A percentile compares a stretch with the other conserved stretches of the same genome.
Evolutionary conservation across 2,797 vertebrate genomes (phyloP).

Genomic region (Enteromius argenteus): DNA sequence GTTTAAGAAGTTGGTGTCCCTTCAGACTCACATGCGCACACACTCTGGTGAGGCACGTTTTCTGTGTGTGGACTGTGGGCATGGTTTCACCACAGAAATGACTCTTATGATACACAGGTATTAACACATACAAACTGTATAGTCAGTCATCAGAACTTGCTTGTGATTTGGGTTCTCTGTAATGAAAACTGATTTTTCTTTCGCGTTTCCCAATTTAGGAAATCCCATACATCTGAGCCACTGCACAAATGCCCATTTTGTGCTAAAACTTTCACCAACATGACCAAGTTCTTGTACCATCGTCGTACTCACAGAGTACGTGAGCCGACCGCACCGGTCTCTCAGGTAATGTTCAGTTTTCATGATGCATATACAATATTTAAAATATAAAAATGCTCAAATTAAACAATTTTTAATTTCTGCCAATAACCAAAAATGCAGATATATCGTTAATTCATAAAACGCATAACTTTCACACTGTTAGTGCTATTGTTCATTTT

Average conservation of each 20-base stretch:
- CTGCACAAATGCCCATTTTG: constrained; percentile 90
- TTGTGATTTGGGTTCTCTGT: not conserved
- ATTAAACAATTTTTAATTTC: not conserved
- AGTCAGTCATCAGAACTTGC: not conserved
- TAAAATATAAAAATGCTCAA: not conserved
- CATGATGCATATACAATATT: not conserved
- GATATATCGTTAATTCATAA: not conserved
- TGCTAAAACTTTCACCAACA: constrained; percentile 91
- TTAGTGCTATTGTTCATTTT: too few species aligned
- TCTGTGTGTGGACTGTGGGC: constrained; percentile 91
- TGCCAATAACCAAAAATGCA: not conserved
- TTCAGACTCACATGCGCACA: constrained; percentile 89
- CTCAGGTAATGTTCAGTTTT: constrained; percentile 68
- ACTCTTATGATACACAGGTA: constrained; percentile 89
- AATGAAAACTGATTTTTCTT: not conserved
- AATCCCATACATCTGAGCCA: constrained; percentile 87
- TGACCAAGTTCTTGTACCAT: constrained; percentile 95
- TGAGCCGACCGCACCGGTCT: constrained; percentile 43
- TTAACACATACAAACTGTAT: not conserved
- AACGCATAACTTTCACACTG: not conserved
- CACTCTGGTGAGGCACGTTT: constrained; percentile 89
- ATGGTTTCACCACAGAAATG: constrained; percentile 89
- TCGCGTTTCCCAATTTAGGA: constrained; percentile 69
- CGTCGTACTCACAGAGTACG: constrained; percentile 81
- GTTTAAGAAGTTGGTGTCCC: constrained; percentile 88